phyloP scores from a whole-genome alignment of 2,888 invertebrate species.

The Dyspetes luteomarginatus region DNA sequence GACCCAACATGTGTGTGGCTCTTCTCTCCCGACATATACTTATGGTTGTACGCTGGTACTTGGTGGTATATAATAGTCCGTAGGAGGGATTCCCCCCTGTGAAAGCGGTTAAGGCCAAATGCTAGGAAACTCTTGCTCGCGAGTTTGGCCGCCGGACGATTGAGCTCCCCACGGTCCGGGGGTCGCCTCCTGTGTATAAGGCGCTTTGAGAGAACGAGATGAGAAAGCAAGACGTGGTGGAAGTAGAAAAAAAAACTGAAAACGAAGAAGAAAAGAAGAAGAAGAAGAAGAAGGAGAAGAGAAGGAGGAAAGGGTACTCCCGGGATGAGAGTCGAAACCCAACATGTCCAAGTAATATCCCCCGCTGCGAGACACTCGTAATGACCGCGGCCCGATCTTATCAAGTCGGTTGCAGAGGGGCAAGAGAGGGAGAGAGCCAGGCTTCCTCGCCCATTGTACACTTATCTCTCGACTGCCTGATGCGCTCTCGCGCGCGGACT shows the following conservation, averaged over 20 bases:
- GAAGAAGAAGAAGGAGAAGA: conserved; percentile 49
- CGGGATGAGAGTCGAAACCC: conserved; percentile 77
- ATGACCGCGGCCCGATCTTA: conserved; percentile 80
- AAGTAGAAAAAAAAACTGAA: conserved; percentile 58
- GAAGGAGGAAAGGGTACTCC: conserved; percentile 69
- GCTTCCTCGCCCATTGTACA: conserved; percentile 77
- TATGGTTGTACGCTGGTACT: conserved; percentile 15
- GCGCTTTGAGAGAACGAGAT: conserved; percentile 43
- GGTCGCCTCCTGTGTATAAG: conserved; percentile 41
- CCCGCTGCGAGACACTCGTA: conserved; percentile 80
- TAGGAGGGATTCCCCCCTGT: conserved; percentile 21
- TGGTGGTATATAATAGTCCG: conserved; percentile 23
- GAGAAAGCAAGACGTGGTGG: conserved; percentile 49
- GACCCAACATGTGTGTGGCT: conserved; percentile 4
- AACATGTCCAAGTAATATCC: conserved; percentile 78
- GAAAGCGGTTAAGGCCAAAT: conserved; percentile 48
- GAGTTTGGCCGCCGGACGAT: conserved; percentile 44
- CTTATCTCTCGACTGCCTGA: conserved; percentile 76
- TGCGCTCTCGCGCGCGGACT: conserved; percentile 56
- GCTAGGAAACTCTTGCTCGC: conserved; percentile 39
- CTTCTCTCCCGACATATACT: conserved; percentile 1
- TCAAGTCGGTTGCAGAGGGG: conserved; percentile 69
- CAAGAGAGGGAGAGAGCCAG: conserved; percentile 21
- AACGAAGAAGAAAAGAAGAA: conserved; percentile 50
- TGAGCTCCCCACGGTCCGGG: conserved; percentile 48